Conservation (phyloP, 2,797 vertebrate genomes). For the Tinamus major region DNA sequence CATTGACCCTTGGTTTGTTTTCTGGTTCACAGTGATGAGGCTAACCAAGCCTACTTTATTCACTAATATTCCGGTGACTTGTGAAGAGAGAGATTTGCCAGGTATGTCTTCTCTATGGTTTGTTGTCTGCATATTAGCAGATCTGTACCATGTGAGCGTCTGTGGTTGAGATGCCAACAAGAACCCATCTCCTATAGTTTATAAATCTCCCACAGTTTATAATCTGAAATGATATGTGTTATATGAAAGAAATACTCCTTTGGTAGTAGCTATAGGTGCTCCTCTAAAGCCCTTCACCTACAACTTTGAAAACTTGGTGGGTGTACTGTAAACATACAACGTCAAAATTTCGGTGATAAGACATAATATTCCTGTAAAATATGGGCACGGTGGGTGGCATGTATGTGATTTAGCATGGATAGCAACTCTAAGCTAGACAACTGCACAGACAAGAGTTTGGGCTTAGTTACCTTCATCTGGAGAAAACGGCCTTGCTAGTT, state of each 20-base stretch:
- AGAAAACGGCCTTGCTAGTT: background rate
- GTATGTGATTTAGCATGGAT: background rate
- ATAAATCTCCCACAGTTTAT: rapidly evolving
- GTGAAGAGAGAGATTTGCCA: constrained; percentile 96
- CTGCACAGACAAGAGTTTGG: background rate
- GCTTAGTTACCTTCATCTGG: rapidly evolving
- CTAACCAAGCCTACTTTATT: constrained; percentile 97
- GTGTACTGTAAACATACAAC: rapidly evolving
- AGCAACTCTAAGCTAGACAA: background rate
- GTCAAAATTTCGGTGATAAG: background rate
- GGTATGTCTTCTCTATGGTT: constrained; percentile 78
- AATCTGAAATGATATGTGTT: background rate
- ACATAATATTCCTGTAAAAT: background rate
- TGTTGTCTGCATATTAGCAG: background rate
- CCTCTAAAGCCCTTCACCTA: background rate
- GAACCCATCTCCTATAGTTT: background rate
- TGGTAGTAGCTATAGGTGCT: background rate
- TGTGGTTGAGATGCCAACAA: background rate
- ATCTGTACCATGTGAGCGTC: background rate
- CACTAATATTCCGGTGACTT: constrained; percentile 96
- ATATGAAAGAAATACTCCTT: background rate
- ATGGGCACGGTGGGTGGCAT: too few relatives aligned
- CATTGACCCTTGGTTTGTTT: background rate
- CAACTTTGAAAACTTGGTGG: background rate
- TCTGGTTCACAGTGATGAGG: constrained; percentile 90